These are phyloP conservation scores for Seira ritae DNA, from an alignment of 2,888 invertebrate species.

Conservation along the genomic window DNA sequence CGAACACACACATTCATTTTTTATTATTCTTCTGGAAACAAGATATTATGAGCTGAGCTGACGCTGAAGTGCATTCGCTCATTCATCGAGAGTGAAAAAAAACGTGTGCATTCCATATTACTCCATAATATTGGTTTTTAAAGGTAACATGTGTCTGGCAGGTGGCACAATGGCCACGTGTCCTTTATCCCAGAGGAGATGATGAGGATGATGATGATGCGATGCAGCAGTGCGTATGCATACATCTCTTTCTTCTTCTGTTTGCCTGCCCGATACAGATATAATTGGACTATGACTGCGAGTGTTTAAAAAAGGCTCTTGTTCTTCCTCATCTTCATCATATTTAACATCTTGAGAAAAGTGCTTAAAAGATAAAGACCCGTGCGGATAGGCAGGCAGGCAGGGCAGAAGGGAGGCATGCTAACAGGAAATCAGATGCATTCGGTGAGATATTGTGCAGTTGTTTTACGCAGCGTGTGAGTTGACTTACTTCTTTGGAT, in stretches of 20 bases:
- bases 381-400: no score
- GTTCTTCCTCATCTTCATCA: slow-evolving; percentile 25
- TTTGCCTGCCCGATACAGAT: not conserved
- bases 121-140: slow-evolving; percentile 38
- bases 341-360: slow-evolving; percentile 29
- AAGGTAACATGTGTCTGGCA: slow-evolving; percentile 73
- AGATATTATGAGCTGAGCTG: not conserved
- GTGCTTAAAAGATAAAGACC: no score
- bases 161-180: slow-evolving; percentile 73
- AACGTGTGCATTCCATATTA: slow-evolving; percentile 57
- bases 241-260: no score
- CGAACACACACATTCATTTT: not conserved
- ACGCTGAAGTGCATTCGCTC: slow-evolving; percentile 33
- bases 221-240: slow-evolving; percentile 38
- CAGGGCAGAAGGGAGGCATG: no score
- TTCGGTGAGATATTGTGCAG: slow-evolving; percentile 8
- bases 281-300: slow-evolving; percentile 29
- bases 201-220: slow-evolving; percentile 29
- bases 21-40: slow-evolving; percentile 25
- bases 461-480: not conserved
- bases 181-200: slow-evolving; percentile 63
- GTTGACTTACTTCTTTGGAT: not conserved
- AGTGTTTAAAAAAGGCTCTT: slow-evolving; percentile 36
- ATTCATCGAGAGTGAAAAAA: slow-evolving; percentile 18
- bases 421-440: slow-evolving; percentile 41